Conservation (phyloP, 2,888 invertebrate species). For the Ganaspis brasiliensis region DNA sequence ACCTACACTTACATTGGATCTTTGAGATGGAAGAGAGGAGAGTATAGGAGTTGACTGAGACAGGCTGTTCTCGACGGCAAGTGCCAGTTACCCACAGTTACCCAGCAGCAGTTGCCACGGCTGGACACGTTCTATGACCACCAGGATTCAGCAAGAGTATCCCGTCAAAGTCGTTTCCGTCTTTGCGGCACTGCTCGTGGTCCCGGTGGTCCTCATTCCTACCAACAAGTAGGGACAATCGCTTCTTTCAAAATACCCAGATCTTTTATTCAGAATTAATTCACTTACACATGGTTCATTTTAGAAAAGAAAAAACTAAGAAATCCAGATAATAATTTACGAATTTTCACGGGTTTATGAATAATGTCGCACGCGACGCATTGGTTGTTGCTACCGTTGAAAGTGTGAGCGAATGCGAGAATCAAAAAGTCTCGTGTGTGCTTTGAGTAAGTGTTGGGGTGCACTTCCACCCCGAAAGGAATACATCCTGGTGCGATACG, state of each 20-base stretch:
- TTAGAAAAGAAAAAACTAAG: too few species aligned
- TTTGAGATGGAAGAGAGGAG: constrained; percentile 21
- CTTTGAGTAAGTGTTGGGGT: constrained; percentile 49
- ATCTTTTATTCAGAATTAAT: too few species aligned
- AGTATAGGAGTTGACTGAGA: constrained; percentile 2
- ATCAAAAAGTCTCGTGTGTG: constrained; percentile 39
- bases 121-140: constrained; percentile 63
- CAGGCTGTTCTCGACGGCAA: constrained; percentile 58
- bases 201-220: constrained; percentile 43
- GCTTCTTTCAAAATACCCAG: too few species aligned
- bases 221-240: background rate
- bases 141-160: constrained; percentile 52
- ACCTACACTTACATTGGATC: constrained; percentile 24
- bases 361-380: constrained; percentile 38
- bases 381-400: constrained; percentile 59
- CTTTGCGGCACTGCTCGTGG: constrained; percentile 47
- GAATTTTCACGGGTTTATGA: background rate
- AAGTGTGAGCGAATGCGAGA: constrained; percentile 49
- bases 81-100: constrained; percentile 72
- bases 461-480: constrained; percentile 16
- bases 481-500: constrained; percentile 33
- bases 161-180: constrained; percentile 40
- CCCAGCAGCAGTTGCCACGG: constrained; percentile 77
- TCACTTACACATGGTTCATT: too few species aligned
- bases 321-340: too few species aligned